phyloP scores from a whole-genome alignment of 2,888 invertebrate species.

The Drosophila suboccidentalis region DNA sequence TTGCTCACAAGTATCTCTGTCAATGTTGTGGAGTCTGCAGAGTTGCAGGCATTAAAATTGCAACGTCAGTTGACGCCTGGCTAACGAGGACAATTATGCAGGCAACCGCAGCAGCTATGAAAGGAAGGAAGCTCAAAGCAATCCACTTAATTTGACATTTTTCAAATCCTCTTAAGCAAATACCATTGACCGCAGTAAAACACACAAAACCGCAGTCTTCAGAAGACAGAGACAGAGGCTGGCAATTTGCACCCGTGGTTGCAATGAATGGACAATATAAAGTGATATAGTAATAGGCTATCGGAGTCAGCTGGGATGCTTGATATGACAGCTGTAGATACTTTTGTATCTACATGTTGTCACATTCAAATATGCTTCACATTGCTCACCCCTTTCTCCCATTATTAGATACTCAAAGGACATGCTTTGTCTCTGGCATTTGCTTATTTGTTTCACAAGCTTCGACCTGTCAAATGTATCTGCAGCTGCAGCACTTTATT shows the following conservation, averaged over 20 bases:
- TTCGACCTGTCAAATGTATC: constrained; percentile 68
- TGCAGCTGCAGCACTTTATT: constrained; percentile 71
- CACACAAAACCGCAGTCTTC: constrained; percentile 61
- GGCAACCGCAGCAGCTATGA: constrained; percentile 52
- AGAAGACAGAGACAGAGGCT: background rate
- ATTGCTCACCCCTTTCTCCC: constrained; percentile 26
- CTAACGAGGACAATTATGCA: constrained; percentile 67
- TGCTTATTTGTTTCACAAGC: constrained; percentile 68
- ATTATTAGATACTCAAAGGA: constrained; percentile 48
- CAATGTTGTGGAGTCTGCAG: constrained; percentile 4
- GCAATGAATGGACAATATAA: constrained; percentile 11
- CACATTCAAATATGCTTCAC: constrained; percentile 65
- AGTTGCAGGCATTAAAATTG: constrained; percentile 49
- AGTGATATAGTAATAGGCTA: constrained; percentile 34
- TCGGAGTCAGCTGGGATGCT: constrained; percentile 37
- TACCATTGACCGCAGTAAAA: constrained; percentile 67
- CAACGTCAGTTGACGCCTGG: constrained; percentile 32
- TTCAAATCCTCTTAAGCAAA: constrained; percentile 70
- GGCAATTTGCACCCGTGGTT: constrained; percentile 25
- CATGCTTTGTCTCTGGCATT: constrained; percentile 62
- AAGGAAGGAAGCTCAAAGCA: constrained; percentile 56
- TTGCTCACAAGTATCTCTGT: background rate
- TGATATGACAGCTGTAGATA: constrained; percentile 66
- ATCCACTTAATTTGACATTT: constrained; percentile 70
- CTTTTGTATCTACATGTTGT: constrained; percentile 69